phyloP scores from a whole-genome alignment of 2,797 vertebrate species.

The Ctenochaetus hawaiiensis region DNA sequence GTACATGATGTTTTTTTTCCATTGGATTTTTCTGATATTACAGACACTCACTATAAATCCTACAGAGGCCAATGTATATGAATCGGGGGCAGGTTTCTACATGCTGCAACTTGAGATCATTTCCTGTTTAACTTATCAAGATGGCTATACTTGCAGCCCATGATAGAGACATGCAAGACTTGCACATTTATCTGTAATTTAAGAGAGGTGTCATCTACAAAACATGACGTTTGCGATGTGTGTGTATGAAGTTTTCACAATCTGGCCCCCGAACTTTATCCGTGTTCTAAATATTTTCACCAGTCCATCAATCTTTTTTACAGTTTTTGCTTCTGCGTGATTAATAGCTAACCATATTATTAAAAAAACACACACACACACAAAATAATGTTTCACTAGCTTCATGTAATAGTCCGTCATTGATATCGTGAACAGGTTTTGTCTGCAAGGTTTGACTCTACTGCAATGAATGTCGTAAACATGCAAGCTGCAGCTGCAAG shows the following conservation, averaged over 20 bases:
- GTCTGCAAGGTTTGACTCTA: slow-evolving; percentile 49
- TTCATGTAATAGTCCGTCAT: not conserved
- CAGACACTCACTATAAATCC: not conserved
- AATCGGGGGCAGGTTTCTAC: slow-evolving; percentile 1
- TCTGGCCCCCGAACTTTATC: not conserved
- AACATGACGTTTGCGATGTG: not conserved
- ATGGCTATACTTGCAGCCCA: not conserved
- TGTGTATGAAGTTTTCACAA: not conserved
- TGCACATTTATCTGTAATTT: not conserved
- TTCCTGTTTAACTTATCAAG: slow-evolving; percentile 21
- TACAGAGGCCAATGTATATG: not conserved
- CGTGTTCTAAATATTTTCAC: not conserved
- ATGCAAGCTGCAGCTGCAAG: slow-evolving; percentile 32
- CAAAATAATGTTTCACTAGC: not conserved
- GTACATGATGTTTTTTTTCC: not conserved
- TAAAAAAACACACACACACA: too few species aligned
- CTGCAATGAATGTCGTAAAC: slow-evolving; percentile 39
- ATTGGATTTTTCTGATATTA: not conserved
- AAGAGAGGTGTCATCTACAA: not conserved
- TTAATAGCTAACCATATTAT: not conserved
- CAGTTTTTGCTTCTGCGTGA: not conserved
- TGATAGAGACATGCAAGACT: too few species aligned
- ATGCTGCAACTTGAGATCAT: not conserved
- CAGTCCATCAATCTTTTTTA: not conserved
- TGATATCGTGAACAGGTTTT: not conserved